Evolutionary conservation across 2,797 vertebrate species (phyloP), one percentile per base, ranked within the genome.

Genomic region (Onychomys arenicola): DNA sequence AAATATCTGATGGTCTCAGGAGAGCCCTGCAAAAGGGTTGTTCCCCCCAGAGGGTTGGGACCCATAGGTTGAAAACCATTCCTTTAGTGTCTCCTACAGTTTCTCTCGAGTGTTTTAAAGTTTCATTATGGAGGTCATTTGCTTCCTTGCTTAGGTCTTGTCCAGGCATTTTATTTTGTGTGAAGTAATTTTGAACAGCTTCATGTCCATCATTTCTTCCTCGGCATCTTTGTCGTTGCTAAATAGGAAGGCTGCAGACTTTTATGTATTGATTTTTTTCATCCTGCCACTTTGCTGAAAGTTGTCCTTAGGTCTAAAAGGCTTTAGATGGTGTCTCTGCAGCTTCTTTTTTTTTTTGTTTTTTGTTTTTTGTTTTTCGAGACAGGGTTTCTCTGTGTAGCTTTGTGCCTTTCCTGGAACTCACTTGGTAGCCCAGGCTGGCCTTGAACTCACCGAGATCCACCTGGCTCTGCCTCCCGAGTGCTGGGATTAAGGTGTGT

Each of bases 11-110:
- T 67, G 12, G 29, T 34, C 65, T 67, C 32, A 67, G 29, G 65
- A 63, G 25, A 63, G 10, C 25, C 61, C 61, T 63, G 9, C 19
- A 27, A 67, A 67, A 34, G 29, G 5, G 4, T 65, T 65, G 11
- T 13, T 65, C 27, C 0, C 13, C 29, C 32, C 12, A 34, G 2
- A 67, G 65, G 65, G 32, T 29, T 1, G 0, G 0, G 1, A 65
- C 61, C 61, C 61, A 13, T 32, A 67, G 29, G 0, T 67, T 67
- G 65, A 67, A 13, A 67, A 34, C 29, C n/a, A 17, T 37, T 63
- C 25, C n/a, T n/a, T 34, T n/a, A 63, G 59, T 43, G 59, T 46
- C 40, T 84, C 46, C 2, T 63, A 16, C 27, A 19, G 16, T 84
- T 43, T 63, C 27, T 84, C 27, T 43, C 37, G 59, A 43, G 37